These are phyloP conservation scores for Plecotus auritus DNA, from an alignment of 2,113 vertebrate genomes.

Conservation along the genomic window DNA sequence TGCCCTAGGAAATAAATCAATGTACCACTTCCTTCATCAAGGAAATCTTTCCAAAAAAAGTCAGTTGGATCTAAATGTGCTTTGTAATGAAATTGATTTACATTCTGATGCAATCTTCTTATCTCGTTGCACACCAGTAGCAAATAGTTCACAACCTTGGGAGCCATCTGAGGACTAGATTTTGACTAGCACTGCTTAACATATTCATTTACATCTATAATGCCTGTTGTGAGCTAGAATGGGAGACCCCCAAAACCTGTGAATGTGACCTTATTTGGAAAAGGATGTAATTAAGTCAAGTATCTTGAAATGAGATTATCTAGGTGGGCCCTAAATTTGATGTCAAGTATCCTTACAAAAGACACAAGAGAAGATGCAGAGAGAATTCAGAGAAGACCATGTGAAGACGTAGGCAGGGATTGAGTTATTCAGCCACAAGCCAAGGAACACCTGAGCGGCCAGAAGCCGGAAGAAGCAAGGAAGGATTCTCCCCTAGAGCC, in stretches of 20 bases:
- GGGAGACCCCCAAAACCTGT: background rate
- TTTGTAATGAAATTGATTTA: background rate
- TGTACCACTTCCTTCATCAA: background rate
- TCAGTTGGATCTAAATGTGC: background rate
- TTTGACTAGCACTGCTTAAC: background rate
- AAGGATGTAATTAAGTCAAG: background rate
- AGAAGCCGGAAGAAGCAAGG: background rate
- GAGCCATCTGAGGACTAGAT: background rate
- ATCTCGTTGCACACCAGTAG: background rate
- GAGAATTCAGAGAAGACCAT: background rate
- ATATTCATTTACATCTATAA: background rate
- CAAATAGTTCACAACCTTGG: background rate
- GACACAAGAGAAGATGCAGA: background rate
- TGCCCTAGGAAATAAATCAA: conserved; percentile 18
- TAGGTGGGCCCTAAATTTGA: background rate
- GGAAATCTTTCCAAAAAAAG: background rate
- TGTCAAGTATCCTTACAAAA: background rate
- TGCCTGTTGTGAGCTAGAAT: background rate
- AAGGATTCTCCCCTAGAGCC: background rate
- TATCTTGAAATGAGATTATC: background rate
- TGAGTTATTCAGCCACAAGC: background rate
- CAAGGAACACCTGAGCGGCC: background rate
- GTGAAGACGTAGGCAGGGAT: background rate
- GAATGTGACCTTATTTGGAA: background rate
- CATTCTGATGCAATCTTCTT: background rate